These are phyloP conservation scores for Caenorhabditis uteleia DNA, from an alignment of 2,888 invertebrate species.

Conservation along the genomic window DNA sequence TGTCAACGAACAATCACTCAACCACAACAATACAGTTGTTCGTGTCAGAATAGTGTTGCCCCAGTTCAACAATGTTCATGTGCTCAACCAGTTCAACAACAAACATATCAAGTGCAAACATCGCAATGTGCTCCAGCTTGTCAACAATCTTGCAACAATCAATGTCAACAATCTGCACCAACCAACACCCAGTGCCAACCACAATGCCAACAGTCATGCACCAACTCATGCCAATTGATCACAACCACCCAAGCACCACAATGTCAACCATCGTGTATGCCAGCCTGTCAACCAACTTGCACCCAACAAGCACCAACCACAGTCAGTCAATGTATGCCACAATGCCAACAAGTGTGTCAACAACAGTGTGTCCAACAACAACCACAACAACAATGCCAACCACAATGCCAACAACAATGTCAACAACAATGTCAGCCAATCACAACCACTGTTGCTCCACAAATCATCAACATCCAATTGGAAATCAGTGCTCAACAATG, in stretches of 20 bases:
- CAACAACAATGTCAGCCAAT: slow-evolving; percentile 16
- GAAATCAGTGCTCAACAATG: slow-evolving; percentile 37
- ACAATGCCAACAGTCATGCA: slow-evolving; percentile 37
- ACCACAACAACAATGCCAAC: slow-evolving; percentile 43
- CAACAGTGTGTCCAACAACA: slow-evolving; percentile 37
- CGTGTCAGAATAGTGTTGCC: slow-evolving; percentile 26
- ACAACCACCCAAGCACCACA: slow-evolving; percentile 25
- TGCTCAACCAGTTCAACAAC: slow-evolving; percentile 21
- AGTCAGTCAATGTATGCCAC: slow-evolving; percentile 25
- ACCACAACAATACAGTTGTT: slow-evolving; percentile 30
- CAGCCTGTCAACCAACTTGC: slow-evolving; percentile 19
- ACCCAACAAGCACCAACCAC: slow-evolving; percentile 35
- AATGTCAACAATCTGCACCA: slow-evolving; percentile 36
- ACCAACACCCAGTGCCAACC: slow-evolving; percentile 34
- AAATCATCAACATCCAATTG: slow-evolving; percentile 25
- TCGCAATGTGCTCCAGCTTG: slow-evolving; percentile 47
- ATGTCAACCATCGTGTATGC: slow-evolving; percentile 24
- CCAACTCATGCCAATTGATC: slow-evolving; percentile 20
- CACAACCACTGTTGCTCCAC: slow-evolving; percentile 28
- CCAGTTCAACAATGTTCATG: slow-evolving; percentile 22
- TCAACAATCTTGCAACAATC: slow-evolving; percentile 44
- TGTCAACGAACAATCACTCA: slow-evolving; percentile 30
- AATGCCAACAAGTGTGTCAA: slow-evolving; percentile 37
- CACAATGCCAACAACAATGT: slow-evolving; percentile 20
- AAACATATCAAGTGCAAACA: slow-evolving; percentile 38